These are phyloP conservation scores for Andinoacara biseriatus DNA, from an alignment of 2,113 vertebrate species.

Conservation along the genomic window DNA sequence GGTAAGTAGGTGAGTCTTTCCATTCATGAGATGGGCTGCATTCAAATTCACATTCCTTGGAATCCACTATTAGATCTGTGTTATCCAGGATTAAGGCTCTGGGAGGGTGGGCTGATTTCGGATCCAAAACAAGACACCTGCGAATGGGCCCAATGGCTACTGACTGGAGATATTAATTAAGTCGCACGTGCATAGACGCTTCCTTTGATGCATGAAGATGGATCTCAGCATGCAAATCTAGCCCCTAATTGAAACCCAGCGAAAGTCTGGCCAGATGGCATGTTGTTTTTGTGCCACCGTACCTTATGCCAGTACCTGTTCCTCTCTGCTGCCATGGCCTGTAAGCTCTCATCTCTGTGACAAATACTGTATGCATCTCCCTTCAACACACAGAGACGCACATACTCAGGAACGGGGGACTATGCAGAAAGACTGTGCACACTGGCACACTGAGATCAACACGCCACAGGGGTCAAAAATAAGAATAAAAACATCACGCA, in stretches of 20 bases:
- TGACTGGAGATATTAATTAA: slow-evolving; percentile 69
- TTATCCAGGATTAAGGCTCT: slow-evolving; percentile 48
- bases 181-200: slow-evolving; percentile 32
- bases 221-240: slow-evolving; percentile 71
- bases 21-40: slow-evolving; percentile 55
- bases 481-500: slow-evolving; percentile 9
- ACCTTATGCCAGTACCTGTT: slow-evolving; percentile 64
- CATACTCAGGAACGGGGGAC: background rate
- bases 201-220: slow-evolving; percentile 68
- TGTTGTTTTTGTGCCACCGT: slow-evolving; percentile 58
- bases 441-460: background rate
- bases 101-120: slow-evolving; percentile 8
- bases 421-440: background rate
- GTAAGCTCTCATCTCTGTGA: slow-evolving; percentile 42
- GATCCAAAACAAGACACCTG: slow-evolving; percentile 54
- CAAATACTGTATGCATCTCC: background rate
- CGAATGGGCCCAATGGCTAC: slow-evolving; percentile 44
- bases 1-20: slow-evolving; percentile 46
- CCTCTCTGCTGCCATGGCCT: slow-evolving; percentile 41
- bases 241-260: slow-evolving; percentile 71
- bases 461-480: background rate
- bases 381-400: slow-evolving; percentile 4
- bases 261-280: slow-evolving; percentile 72
- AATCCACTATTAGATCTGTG: slow-evolving; percentile 49
- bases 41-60: slow-evolving; percentile 51